Conservation (phyloP, 2,888 invertebrate genomes). For the Melipona bicolor region DNA sequence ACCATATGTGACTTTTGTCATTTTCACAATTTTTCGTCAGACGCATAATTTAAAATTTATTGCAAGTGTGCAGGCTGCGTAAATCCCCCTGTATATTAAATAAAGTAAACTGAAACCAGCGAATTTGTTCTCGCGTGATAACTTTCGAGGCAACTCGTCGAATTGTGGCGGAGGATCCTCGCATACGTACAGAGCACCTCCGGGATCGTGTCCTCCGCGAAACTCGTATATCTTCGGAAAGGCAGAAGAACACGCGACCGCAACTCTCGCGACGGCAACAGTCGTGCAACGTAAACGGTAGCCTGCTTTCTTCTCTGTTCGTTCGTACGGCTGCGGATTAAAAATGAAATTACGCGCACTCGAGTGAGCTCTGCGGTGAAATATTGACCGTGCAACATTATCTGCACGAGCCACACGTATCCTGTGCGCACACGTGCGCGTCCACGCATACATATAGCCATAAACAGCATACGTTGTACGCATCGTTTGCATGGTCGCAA, state of each 20-base stretch:
- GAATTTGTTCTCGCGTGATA: neutral
- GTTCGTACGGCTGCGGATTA: slow-evolving; percentile 52
- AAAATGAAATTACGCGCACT: slow-evolving; percentile 62
- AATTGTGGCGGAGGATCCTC: neutral
- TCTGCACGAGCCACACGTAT: slow-evolving; percentile 59
- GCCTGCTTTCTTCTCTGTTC: slow-evolving; percentile 9
- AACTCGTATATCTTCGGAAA: slow-evolving; percentile 12
- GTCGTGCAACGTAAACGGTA: neutral
- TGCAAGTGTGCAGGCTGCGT: no score
- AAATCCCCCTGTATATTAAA: no score
- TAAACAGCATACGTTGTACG: slow-evolving; percentile 14
- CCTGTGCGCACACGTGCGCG: neutral
- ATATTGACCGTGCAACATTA: slow-evolving; percentile 61
- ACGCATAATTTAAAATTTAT: no score
- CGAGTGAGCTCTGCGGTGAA: slow-evolving; percentile 45
- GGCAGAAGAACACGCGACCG: neutral
- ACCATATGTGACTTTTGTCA: no score
- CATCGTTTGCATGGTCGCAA: slow-evolving; percentile 52
- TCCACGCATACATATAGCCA: slow-evolving; percentile 17
- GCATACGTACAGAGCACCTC: neutral
- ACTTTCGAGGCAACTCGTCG: neutral
- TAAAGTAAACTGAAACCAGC: no score
- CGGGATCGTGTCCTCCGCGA: neutral
- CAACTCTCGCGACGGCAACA: neutral
- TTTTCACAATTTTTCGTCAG: no score